Evolutionary conservation across 2,797 vertebrate species (phyloP), one percentile per base, ranked within the genome.

Genomic region (Poecilia picta): DNA sequence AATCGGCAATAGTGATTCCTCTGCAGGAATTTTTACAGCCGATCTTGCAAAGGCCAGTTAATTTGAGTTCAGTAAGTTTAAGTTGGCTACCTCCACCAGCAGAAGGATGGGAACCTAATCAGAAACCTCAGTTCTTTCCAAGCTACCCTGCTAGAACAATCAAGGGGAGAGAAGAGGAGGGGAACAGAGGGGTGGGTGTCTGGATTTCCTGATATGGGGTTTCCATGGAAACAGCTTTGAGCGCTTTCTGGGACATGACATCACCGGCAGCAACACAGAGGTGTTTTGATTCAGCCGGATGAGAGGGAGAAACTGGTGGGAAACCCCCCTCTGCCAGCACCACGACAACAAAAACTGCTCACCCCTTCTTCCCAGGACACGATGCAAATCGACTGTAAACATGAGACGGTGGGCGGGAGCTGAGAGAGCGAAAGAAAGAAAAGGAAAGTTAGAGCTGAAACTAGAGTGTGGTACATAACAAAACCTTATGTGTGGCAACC

Each of bases 181-280:
- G 55, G 11, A 0, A n/a, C 68, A 74, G 53, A 31, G 25, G 33
- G 51, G 20, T 45, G 76, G n/a, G 33, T 0, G 25, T 76, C 82
- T 87, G 82, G 79, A 90, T 89, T 91, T 93, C 93, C 91, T 93
- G 92, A 87, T 89, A 86, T 89, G 90, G 93, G 93, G 88, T 93
- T 95, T 94, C 93, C 92, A 92, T 86, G 91, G 90, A 92, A 92
- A 84, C 86, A 78, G 92, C 91, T 92, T 86, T 89, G 75, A 90
- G 88, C 85, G 6, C 81, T 92, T 92, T 93, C 86, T 93, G 87
- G 80, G 88, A 88, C 89, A 91, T 95, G 93, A 95, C 93, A 94
- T 94, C 93, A 94, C 81, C 47, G 86, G 74, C 77, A 87, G 84
- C 76, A 79, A 89, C 88, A 94, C 83, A 90, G 84, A 87, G 78